Conservation (phyloP, 2,888 invertebrate species). For the Panzeria rudis region DNA sequence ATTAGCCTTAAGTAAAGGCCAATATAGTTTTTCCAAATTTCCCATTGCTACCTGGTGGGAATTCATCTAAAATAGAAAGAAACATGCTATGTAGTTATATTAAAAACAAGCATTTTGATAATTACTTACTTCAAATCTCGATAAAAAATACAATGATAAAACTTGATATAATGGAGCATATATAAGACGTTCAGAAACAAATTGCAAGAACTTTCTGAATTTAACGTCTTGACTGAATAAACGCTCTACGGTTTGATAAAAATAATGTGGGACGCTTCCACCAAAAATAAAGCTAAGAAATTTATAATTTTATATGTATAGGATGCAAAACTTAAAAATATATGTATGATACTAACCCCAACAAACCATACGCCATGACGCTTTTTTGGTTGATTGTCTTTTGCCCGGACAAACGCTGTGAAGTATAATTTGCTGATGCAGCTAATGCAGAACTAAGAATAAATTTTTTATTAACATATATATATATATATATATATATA, state of each 20-base stretch:
- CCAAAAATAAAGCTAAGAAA: constrained; percentile 89
- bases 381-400: constrained; percentile 87
- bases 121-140: constrained; percentile 87
- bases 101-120: neutral
- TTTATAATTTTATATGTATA: neutral
- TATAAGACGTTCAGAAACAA: constrained; percentile 89
- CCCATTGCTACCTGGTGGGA: constrained; percentile 87
- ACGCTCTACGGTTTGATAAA: constrained; percentile 87
- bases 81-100: neutral
- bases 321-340: too few species aligned
- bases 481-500: neutral
- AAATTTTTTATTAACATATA: neutral
- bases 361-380: constrained; percentile 89
- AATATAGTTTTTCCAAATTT: constrained; percentile 87
- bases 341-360: constrained; percentile 89
- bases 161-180: constrained; percentile 90
- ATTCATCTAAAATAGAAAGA: constrained; percentile 85
- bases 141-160: constrained; percentile 89
- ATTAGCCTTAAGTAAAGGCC: constrained; percentile 88
- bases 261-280: constrained; percentile 91
- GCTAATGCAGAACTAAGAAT: constrained; percentile 88
- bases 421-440: constrained; percentile 88
- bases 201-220: constrained; percentile 85
- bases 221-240: constrained; percentile 86
- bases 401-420: constrained; percentile 89